phyloP scores from a whole-genome alignment of 2,797 vertebrate genomes.

The Notamacropus eugenii region DNA sequence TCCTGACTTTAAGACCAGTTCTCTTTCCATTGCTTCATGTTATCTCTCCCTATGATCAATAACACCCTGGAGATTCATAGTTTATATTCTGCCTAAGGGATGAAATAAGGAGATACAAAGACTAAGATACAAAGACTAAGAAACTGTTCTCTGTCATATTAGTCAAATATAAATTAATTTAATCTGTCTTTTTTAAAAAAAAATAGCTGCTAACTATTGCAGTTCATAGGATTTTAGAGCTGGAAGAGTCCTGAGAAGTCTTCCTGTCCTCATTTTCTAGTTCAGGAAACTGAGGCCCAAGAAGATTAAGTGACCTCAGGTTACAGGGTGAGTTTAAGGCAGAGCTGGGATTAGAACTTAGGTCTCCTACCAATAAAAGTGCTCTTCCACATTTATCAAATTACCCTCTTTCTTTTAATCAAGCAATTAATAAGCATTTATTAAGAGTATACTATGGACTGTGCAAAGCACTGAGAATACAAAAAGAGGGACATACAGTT shows the following conservation, averaged over 20 bases:
- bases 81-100: not conserved
- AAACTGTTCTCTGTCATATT: not conserved
- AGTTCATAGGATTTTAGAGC: not conserved
- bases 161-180: not conserved
- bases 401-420: not conserved
- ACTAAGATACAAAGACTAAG: not conserved
- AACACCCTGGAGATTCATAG: not conserved
- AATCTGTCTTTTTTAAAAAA: not conserved
- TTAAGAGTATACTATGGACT: not conserved
- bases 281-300: not conserved
- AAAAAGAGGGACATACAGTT: not conserved
- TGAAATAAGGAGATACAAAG: not conserved
- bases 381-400: not conserved
- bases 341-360: not conserved
- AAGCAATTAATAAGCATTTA: not conserved
- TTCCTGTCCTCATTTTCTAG: not conserved
- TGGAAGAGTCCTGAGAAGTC: not conserved
- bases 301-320: not conserved
- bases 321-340: too few relatives aligned
- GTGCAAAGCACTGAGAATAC: not conserved
- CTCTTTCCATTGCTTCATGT: not conserved
- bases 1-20: not conserved
- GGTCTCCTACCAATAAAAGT: not conserved
- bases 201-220: not conserved
- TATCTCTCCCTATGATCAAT: not conserved